phyloP scores from a whole-genome alignment of 2,888 invertebrate species.

The Malacosoma neustria region DNA sequence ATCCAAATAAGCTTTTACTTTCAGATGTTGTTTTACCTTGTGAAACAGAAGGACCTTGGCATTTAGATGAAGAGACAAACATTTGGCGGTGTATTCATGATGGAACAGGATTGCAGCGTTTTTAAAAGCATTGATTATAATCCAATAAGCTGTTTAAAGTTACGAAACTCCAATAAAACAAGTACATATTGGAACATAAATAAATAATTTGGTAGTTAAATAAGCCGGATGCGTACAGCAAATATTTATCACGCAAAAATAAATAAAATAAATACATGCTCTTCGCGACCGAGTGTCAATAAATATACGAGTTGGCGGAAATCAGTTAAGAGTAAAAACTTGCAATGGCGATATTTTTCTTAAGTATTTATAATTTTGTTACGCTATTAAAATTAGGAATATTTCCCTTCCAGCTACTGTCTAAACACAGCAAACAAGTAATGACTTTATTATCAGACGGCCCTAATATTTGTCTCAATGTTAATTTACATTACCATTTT shows the following conservation, averaged over 20 bases:
- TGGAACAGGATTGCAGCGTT: constrained; percentile 23
- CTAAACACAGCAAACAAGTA: too few species aligned
- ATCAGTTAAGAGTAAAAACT: too few species aligned
- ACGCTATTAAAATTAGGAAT: too few species aligned
- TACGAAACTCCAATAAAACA: constrained; percentile 3
- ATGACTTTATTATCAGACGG: too few species aligned
- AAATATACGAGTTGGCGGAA: neutral
- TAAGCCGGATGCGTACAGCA: neutral
- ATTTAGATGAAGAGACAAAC: constrained; percentile 50
- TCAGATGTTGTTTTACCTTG: constrained; percentile 26
- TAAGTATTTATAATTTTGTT: too few species aligned
- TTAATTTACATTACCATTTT: too few species aligned
- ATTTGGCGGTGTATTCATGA: constrained; percentile 18
- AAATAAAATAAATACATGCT: neutral
- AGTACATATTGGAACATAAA: neutral
- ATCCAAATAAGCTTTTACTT: constrained; percentile 23
- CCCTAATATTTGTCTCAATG: too few species aligned
- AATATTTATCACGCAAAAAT: neutral
- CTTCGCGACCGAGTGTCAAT: neutral
- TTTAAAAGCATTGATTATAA: constrained; percentile 25
- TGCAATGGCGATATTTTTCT: too few species aligned
- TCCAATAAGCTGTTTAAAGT: constrained; percentile 24
- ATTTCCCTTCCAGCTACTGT: too few species aligned
- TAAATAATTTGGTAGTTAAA: neutral
- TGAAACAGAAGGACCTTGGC: constrained; percentile 39